Evolutionary conservation across 2,797 vertebrate genomes (phyloP).

Genomic region (Micropoecilia bifurca): DNA sequence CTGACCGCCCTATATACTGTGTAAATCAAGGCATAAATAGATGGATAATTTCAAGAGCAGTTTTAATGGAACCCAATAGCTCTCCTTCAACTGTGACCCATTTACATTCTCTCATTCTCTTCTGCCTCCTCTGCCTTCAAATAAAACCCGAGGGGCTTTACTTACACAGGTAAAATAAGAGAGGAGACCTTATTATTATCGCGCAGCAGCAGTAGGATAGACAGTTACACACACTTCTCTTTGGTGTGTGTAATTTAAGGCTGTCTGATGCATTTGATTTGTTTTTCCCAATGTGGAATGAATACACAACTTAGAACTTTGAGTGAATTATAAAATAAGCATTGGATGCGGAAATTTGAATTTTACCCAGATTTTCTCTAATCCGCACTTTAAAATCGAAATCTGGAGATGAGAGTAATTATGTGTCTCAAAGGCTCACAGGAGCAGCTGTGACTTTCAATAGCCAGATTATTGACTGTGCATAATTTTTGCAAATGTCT

Average conservation of each 20-base stretch:
- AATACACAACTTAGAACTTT: not conserved
- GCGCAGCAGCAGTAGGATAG: not conserved
- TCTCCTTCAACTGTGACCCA: conserved; percentile 35
- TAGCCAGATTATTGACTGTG: not conserved
- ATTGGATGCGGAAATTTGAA: not conserved
- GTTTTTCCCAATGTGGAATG: not conserved
- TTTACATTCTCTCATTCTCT: conserved; percentile 48
- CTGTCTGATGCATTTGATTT: not conserved
- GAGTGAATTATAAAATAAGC: not conserved
- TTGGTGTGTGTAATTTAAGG: not conserved
- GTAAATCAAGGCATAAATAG: conserved; percentile 11
- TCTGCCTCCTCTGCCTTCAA: conserved; percentile 25
- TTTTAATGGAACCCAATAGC: conserved; percentile 24
- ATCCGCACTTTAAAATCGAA: not conserved
- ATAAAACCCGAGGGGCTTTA: conserved; percentile 35
- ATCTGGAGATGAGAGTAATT: not conserved
- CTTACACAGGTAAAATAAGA: conserved; percentile 16
- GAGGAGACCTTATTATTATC: not conserved
- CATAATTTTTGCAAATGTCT: not conserved
- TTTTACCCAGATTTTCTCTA: not conserved
- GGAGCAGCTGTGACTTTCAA: not conserved
- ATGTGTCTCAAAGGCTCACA: not conserved
- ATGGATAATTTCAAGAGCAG: conserved; percentile 4
- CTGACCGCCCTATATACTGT: conserved; percentile 2
- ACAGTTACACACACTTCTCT: not conserved